phyloP scores from a whole-genome alignment of 2,797 vertebrate genomes.

The Alexandromys oeconomus region DNA sequence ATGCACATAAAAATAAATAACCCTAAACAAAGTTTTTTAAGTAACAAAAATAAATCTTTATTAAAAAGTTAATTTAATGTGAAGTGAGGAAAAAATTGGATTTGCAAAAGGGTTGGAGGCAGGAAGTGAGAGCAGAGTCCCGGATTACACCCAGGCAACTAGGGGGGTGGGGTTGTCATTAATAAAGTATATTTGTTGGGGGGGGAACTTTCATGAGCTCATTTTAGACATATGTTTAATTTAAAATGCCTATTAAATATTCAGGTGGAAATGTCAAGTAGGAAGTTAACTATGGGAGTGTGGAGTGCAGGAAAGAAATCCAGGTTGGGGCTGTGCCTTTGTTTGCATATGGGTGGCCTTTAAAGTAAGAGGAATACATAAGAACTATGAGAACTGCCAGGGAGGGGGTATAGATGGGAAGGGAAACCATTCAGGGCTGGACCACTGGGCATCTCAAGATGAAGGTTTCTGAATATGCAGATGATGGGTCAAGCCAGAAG shows the following conservation, averaged over 20 bases:
- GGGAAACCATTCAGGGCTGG: not conserved
- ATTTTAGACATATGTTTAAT: slow-evolving; percentile 72
- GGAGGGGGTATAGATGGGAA: not conserved
- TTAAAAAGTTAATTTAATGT: slow-evolving; percentile 32
- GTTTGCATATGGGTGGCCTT: slow-evolving; percentile 8
- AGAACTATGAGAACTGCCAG: not conserved
- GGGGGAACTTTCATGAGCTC: slow-evolving; percentile 29
- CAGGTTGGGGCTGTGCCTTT: not conserved
- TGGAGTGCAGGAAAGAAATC: slow-evolving; percentile 48
- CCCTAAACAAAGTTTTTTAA: not conserved
- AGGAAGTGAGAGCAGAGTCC: not conserved
- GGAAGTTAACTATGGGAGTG: slow-evolving; percentile 47
- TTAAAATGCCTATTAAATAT: slow-evolving; percentile 74
- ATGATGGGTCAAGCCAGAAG: not conserved
- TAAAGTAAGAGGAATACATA: not conserved
- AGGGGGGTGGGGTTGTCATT: slow-evolving; percentile 4
- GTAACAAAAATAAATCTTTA: not conserved
- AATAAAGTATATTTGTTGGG: slow-evolving; percentile 37
- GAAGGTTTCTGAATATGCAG: not conserved
- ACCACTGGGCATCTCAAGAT: not conserved
- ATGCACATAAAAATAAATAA: not conserved
- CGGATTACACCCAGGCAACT: not conserved
- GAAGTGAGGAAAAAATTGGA: slow-evolving; percentile 28
- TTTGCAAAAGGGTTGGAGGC: not conserved
- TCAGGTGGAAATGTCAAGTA: slow-evolving; percentile 70